phyloP scores from a whole-genome alignment of 2,888 invertebrate species.

The Galerucella calmariensis region DNA sequence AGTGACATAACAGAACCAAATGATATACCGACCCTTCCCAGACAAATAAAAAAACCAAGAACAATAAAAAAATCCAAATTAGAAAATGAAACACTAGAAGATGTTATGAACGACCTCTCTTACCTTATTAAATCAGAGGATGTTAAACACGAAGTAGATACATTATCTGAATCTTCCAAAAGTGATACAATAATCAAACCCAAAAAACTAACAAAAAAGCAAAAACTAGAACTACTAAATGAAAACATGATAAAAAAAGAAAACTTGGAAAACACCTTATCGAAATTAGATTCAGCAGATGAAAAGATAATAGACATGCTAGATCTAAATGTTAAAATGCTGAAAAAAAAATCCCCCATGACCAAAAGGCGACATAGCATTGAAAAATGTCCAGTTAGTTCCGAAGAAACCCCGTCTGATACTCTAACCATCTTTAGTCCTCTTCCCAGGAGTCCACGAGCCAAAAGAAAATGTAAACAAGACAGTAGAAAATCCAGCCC shows the following conservation, averaged over 20 bases:
- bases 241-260: slow-evolving; percentile 58
- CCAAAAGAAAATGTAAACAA: slow-evolving; percentile 56
- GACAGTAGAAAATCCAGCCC: slow-evolving; percentile 63
- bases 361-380: slow-evolving; percentile 62
- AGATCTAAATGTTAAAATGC: slow-evolving; percentile 61
- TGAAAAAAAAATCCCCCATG: slow-evolving; percentile 52
- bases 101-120: slow-evolving; percentile 60
- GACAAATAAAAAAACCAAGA: slow-evolving; percentile 44
- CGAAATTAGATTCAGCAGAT: slow-evolving; percentile 57
- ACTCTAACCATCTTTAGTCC: slow-evolving; percentile 53
- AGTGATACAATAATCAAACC: slow-evolving; percentile 51
- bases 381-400: slow-evolving; percentile 60
- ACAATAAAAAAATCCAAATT: slow-evolving; percentile 47
- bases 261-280: slow-evolving; percentile 58
- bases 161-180: slow-evolving; percentile 53
- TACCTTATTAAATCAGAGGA: slow-evolving; percentile 55
- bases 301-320: slow-evolving; percentile 63
- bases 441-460: slow-evolving; percentile 57
- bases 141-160: slow-evolving; percentile 52
- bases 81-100: slow-evolving; percentile 57
- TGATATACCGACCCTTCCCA: slow-evolving; percentile 40
- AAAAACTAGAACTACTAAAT: slow-evolving; percentile 52
- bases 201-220: slow-evolving; percentile 54
- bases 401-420: slow-evolving; percentile 46
- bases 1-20: slow-evolving; percentile 46